Percentiles rank a stretch among this genome's conserved stretches.
Evolutionary conservation across 2,888 invertebrate genomes (phyloP).

Genomic region (Archaeoteleia sp.): DNA sequence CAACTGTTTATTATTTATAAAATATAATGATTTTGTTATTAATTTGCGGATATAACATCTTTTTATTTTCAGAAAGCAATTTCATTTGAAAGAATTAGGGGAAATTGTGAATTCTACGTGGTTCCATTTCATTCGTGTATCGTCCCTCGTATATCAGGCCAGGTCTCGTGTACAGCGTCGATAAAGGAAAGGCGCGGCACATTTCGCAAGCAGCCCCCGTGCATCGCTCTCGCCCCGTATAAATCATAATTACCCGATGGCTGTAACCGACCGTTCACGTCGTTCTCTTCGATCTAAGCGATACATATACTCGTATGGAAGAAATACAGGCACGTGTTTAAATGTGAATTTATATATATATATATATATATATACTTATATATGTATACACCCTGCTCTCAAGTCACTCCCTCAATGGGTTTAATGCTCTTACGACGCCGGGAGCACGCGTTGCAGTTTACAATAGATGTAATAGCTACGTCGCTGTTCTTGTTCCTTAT

Average conservation of each 20-base stretch:
- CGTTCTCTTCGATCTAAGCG: conserved; percentile 19
- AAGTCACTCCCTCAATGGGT: conserved; percentile 44
- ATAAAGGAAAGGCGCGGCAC: conserved; percentile 53
- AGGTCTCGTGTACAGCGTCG: conserved; percentile 53
- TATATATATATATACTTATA: conserved; percentile 6
- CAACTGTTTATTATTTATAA: too few relatives aligned
- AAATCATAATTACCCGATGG: conserved; percentile 51
- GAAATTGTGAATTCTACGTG: background rate
- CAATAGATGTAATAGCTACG: conserved; percentile 31
- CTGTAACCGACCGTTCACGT: conserved; percentile 18
- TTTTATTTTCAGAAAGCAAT: background rate
- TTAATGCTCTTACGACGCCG: conserved; percentile 42
- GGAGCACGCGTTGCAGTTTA: conserved; percentile 36
- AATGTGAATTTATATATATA: too few relatives aligned
- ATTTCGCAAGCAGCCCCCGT: conserved; percentile 49
- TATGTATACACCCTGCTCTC: conserved; percentile 20
- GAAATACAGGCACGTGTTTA: conserved; percentile 1
- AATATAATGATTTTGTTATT: too few relatives aligned
- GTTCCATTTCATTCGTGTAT: conserved; percentile 3
- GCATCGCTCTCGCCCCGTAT: conserved; percentile 39
- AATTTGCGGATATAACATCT: too few relatives aligned
- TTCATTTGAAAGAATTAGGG: too few relatives aligned
- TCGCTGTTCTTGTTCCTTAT: conserved; percentile 2
- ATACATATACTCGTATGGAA: conserved; percentile 3
- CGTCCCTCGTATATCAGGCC: conserved; percentile 21